Conservation (phyloP, 2,888 invertebrate genomes). For the Aleiodes testaceus region DNA sequence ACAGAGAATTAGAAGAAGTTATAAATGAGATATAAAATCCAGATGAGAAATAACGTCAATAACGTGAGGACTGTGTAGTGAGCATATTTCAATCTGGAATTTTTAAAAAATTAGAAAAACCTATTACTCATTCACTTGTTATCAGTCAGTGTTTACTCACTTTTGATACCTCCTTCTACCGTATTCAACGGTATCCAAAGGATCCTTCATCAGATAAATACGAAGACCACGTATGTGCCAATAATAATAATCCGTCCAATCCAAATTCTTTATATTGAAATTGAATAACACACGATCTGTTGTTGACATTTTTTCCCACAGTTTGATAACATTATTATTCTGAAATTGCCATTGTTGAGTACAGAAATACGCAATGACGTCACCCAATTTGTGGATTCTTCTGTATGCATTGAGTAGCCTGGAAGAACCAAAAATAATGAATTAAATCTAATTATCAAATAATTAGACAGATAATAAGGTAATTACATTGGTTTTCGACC, state of each 20-base stretch:
- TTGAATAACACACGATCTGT: constrained; percentile 79
- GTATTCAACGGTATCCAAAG: constrained; percentile 79
- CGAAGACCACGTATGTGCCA: constrained; percentile 81
- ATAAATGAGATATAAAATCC: constrained; percentile 45
- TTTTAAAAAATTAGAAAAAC: constrained; percentile 34
- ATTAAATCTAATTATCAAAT: neutral
- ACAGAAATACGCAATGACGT: constrained; percentile 85
- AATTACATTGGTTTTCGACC: constrained; percentile 78
- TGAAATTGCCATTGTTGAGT: constrained; percentile 83
- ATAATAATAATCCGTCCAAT: constrained; percentile 83
- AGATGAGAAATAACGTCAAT: constrained; percentile 47
- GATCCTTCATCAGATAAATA: constrained; percentile 84
- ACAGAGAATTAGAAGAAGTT: constrained; percentile 26
- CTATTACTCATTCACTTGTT: neutral
- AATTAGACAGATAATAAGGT: neutral
- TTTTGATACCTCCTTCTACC: constrained; percentile 74
- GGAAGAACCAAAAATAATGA: constrained; percentile 46
- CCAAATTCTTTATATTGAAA: constrained; percentile 80
- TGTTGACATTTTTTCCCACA: constrained; percentile 77
- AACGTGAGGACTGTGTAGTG: constrained; percentile 62
- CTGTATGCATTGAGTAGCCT: constrained; percentile 83
- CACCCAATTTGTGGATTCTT: constrained; percentile 82
- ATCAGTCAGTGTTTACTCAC: constrained; percentile 46
- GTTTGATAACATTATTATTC: constrained; percentile 76
- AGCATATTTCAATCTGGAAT: constrained; percentile 58